These are phyloP conservation scores for Pterobdella sp. DNA, from an alignment of 2,888 invertebrate species.

Conservation along the genomic window DNA sequence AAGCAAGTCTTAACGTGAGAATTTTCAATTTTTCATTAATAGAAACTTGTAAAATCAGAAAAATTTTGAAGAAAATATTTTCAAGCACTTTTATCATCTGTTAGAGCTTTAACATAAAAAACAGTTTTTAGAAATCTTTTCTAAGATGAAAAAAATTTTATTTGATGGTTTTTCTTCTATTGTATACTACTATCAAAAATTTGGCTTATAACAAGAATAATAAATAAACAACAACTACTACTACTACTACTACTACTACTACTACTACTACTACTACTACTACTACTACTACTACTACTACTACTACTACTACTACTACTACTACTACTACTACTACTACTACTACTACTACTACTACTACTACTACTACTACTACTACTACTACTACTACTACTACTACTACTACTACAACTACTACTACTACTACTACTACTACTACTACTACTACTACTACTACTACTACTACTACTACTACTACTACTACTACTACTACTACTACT, in stretches of 20 bases:
- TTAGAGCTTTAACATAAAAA: too few relatives aligned
- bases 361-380: conserved; percentile 16
- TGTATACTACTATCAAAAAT: too few relatives aligned
- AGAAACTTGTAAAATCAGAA: too few relatives aligned
- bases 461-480: conserved; percentile 15
- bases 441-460: conserved; percentile 16
- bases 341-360: conserved; percentile 15
- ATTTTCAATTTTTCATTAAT: too few relatives aligned
- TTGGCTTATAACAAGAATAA: too few relatives aligned
- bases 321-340: conserved; percentile 16
- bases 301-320: conserved; percentile 11
- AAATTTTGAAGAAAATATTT: too few relatives aligned
- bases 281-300: conserved; percentile 2
- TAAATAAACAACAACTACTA: neutral
- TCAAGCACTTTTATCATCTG: too few relatives aligned
- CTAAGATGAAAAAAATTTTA: too few relatives aligned
- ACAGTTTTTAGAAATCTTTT: too few relatives aligned
- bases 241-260: conserved; percentile 3
- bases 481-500: conserved; percentile 16
- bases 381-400: conserved; percentile 16
- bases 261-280: conserved; percentile 3
- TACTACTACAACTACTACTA: conserved; percentile 14
- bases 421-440: conserved; percentile 16
- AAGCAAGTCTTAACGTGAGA: too few relatives aligned
- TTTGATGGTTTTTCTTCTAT: too few relatives aligned